Percentiles rank a stretch among this genome's conserved stretches.
Evolutionary conservation across 1,140 invertebrate genomes (phyloP).

Genomic region (Aphelenchoides avenae): DNA sequence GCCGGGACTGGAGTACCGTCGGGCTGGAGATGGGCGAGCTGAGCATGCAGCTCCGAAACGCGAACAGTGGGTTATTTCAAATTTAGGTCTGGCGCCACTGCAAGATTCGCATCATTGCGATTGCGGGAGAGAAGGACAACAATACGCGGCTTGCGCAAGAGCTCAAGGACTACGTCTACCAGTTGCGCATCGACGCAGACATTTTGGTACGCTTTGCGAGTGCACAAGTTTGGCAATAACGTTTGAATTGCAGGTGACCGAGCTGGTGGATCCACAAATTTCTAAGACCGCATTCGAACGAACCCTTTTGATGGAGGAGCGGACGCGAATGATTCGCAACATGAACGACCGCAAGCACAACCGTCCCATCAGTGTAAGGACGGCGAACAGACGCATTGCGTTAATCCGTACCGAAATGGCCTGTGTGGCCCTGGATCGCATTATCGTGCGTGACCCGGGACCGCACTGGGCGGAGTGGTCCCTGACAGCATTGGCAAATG

Average conservation of each 20-base stretch:
- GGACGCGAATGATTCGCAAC: constrained; percentile 80
- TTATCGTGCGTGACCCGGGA: no score
- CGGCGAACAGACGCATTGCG: no score
- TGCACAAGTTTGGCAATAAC: constrained; percentile 13
- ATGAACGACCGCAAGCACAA: no score
- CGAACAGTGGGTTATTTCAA: no score
- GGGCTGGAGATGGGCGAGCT: no score
- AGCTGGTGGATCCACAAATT: constrained; percentile 77
- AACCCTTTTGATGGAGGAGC: constrained; percentile 97
- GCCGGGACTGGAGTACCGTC: no score
- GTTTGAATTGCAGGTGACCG: constrained; percentile 39
- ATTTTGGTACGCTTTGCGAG: constrained; percentile 50
- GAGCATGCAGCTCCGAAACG: no score
- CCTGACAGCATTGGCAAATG: no score
- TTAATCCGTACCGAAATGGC: no score
- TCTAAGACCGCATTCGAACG: constrained; percentile 97
- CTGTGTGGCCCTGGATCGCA: no score
- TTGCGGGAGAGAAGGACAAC: constrained; percentile 97
- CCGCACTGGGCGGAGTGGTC: no score
- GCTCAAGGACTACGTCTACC: constrained; percentile 91
- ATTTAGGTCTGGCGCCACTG: constrained; percentile 98
- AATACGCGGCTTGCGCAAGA: constrained; percentile 99
- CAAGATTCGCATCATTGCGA: constrained; percentile 94
- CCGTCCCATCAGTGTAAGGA: no score
- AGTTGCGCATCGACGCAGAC: constrained; percentile 94